These are phyloP conservation scores for Beris chalybata DNA, from an alignment of 2,888 invertebrate species.

Conservation along the genomic window DNA sequence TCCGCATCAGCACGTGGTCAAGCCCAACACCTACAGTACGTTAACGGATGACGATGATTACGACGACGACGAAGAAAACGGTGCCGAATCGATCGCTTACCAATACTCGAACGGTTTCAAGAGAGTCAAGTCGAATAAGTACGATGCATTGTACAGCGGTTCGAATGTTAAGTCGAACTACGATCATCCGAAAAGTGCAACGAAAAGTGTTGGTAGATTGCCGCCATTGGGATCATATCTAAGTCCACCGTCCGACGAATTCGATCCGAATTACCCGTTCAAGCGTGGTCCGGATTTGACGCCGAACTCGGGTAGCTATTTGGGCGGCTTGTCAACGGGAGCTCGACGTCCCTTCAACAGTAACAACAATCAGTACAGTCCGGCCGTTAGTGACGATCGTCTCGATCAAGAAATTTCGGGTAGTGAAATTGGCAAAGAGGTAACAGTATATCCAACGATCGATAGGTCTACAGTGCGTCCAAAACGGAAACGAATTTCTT, in stretches of 20 bases:
- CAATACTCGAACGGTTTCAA: conserved; percentile 42
- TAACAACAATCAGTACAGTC: conserved; percentile 41
- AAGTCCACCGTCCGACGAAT: conserved; percentile 50
- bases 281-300: conserved; percentile 37
- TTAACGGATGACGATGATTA: conserved; percentile 47
- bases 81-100: conserved; percentile 40
- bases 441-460: conserved; percentile 46
- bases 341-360: not conserved
- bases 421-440: conserved; percentile 52
- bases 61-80: conserved; percentile 43
- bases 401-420: conserved; percentile 49
- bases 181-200: conserved; percentile 42
- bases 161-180: conserved; percentile 47
- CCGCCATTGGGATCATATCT: conserved; percentile 52
- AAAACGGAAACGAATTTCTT: conserved; percentile 54
- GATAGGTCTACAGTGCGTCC: conserved; percentile 46
- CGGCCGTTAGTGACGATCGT: conserved; percentile 36
- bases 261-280: conserved; percentile 42
- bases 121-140: conserved; percentile 35
- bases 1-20: conserved; percentile 39
- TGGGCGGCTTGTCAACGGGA: not conserved
- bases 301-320: not conserved
- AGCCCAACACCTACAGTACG: conserved; percentile 38
- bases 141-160: conserved; percentile 44
- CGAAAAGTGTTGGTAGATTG: not conserved